Conservation (phyloP, 1,140 invertebrate species). For the Macrocentrus cingulum region DNA sequence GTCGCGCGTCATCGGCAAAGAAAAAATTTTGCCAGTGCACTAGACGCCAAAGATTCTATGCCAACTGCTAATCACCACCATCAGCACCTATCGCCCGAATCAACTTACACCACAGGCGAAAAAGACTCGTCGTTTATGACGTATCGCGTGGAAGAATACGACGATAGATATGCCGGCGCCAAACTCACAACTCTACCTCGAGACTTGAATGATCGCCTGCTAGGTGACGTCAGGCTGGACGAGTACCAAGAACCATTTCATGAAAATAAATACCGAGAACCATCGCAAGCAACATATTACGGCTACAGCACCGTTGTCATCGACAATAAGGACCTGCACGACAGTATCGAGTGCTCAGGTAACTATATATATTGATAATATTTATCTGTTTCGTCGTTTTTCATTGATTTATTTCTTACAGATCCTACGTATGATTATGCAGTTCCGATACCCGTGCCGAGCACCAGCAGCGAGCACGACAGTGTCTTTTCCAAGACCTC, state of each 20-base stretch:
- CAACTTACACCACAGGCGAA: conserved; percentile 51
- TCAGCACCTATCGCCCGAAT: conserved; percentile 54
- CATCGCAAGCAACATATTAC: conserved; percentile 59
- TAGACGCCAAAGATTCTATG: conserved; percentile 55
- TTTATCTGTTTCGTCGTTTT: not conserved
- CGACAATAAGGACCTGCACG: conserved; percentile 59
- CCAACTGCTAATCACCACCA: conserved; percentile 53
- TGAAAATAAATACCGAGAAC: conserved; percentile 56
- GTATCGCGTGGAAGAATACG: conserved; percentile 55
- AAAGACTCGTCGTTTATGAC: conserved; percentile 57
- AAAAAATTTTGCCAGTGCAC: conserved; percentile 60
- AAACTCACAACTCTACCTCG: conserved; percentile 54
- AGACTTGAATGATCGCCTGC: conserved; percentile 55
- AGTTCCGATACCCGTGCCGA: conserved; percentile 58
- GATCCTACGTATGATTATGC: conserved; percentile 62
- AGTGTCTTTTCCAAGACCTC: conserved; percentile 60
- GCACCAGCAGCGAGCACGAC: conserved; percentile 58
- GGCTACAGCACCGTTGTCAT: conserved; percentile 62
- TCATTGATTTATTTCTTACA: conserved; percentile 32
- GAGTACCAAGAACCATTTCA: conserved; percentile 63
- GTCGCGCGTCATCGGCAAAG: conserved; percentile 63
- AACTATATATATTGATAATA: conserved; percentile 34
- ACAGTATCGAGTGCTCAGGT: conserved; percentile 58
- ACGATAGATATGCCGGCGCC: conserved; percentile 54
- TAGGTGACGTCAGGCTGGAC: conserved; percentile 55